Conservation (phyloP, 2,888 invertebrate genomes). For the Caenorhabditis sinica region DNA sequence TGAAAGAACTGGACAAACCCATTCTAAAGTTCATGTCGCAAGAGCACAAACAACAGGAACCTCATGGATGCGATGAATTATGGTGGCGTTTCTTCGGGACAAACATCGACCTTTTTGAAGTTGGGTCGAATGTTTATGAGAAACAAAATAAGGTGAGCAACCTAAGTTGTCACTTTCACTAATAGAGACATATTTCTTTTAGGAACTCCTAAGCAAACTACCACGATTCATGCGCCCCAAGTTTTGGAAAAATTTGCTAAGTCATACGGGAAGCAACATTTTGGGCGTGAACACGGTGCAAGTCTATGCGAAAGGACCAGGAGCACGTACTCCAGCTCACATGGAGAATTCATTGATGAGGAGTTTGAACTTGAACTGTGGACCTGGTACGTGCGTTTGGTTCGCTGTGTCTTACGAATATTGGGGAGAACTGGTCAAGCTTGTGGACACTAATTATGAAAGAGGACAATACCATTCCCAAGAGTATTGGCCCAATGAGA, state of each 20-base stretch:
- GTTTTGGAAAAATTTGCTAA: not conserved
- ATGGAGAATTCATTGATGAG: slow-evolving; percentile 47
- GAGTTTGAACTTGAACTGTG: slow-evolving; percentile 25
- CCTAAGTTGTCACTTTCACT: too few species aligned
- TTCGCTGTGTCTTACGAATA: slow-evolving; percentile 27
- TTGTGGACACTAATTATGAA: not conserved
- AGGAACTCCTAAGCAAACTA: not conserved
- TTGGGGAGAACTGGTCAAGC: not conserved
- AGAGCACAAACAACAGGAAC: too few species aligned
- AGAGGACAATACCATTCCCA: not conserved
- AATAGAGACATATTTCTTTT: not conserved
- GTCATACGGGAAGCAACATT: not conserved
- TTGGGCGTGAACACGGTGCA: slow-evolving; percentile 40
- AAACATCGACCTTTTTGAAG: too few species aligned
- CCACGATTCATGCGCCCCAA: not conserved
- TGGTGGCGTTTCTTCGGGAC: too few species aligned
- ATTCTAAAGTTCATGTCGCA: too few species aligned
- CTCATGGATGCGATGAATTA: too few species aligned
- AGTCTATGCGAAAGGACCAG: slow-evolving; percentile 12
- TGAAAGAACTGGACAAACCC: too few species aligned
- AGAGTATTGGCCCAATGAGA: slow-evolving; percentile 37
- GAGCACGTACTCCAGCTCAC: slow-evolving; percentile 23
- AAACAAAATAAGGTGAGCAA: too few species aligned
- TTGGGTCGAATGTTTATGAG: too few species aligned
- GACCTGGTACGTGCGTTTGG: slow-evolving; percentile 31